Conservation (phyloP, 2,113 vertebrate genomes). For the Tringa solitaria region DNA sequence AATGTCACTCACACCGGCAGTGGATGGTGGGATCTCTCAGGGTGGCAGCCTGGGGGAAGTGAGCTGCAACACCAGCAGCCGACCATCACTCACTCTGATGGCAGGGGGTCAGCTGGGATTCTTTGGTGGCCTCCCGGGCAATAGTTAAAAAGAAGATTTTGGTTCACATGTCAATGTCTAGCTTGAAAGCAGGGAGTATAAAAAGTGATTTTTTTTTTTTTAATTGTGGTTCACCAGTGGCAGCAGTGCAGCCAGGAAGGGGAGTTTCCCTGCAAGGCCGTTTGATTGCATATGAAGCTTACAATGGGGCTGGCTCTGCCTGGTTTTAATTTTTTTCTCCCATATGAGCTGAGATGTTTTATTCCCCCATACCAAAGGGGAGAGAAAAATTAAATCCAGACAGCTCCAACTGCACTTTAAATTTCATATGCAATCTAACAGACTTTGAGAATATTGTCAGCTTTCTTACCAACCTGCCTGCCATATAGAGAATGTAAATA, state of each 20-base stretch:
- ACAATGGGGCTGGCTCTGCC: conserved; percentile 63
- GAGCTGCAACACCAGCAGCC: conserved; percentile 47
- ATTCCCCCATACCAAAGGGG: conserved; percentile 56
- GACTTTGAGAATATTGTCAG: conserved; percentile 26
- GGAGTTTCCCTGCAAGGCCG: conserved; percentile 41
- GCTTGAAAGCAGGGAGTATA: conserved; percentile 64
- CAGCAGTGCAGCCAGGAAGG: conserved; percentile 35
- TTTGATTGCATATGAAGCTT: conserved; percentile 70
- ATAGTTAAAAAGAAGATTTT: conserved; percentile 65
- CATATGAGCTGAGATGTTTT: conserved; percentile 60
- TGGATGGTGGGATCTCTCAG: conserved; percentile 55
- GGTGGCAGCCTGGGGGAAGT: conserved; percentile 46
- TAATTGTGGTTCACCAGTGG: conserved; percentile 45
- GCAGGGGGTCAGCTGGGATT: conserved; percentile 54
- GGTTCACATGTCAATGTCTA: conserved; percentile 66
- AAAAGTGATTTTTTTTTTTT: conserved; percentile 40
- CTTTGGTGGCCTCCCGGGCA: conserved; percentile 55
- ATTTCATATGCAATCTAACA: conserved; percentile 70
- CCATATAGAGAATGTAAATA: conserved; percentile 49
- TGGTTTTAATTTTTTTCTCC: conserved; percentile 77
- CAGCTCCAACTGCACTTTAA: conserved; percentile 65
- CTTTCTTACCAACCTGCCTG: conserved; percentile 61
- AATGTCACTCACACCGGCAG: background rate
- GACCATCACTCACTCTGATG: conserved; percentile 59
- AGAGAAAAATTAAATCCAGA: conserved; percentile 67